Conservation (phyloP, 2,113 vertebrate genomes). For the Gobio gobio region DNA sequence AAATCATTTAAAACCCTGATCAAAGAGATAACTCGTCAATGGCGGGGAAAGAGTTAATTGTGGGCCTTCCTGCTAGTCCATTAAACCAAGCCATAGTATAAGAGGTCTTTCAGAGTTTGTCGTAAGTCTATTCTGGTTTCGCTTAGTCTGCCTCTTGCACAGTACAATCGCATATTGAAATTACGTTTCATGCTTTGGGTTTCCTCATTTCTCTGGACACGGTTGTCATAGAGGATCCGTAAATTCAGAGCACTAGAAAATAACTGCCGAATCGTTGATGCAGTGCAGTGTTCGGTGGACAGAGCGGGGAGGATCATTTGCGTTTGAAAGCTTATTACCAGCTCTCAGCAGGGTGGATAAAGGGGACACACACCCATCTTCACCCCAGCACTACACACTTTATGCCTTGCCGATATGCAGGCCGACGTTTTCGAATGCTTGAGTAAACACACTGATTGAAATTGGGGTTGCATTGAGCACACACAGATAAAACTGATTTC, state of each 20-base stretch:
- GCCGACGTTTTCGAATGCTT: constrained; percentile 51
- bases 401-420: constrained; percentile 14
- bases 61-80: background rate
- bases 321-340: constrained; percentile 44
- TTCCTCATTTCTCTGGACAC: constrained; percentile 38
- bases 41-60: no score
- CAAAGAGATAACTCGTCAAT: no score
- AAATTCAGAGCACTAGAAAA: constrained; percentile 38
- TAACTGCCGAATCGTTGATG: constrained; percentile 9
- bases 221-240: constrained; percentile 25
- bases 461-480: constrained; percentile 56
- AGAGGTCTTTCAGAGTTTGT: constrained; percentile 16
- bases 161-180: constrained; percentile 40
- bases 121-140: constrained; percentile 25
- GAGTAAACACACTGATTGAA: constrained; percentile 59
- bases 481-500: constrained; percentile 61
- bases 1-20: no score
- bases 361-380: constrained; percentile 46
- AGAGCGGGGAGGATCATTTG: constrained; percentile 16
- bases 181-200: constrained; percentile 36
- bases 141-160: constrained; percentile 2
- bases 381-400: constrained; percentile 17
- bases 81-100: background rate
- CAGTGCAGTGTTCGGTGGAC: constrained; percentile 23
- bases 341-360: constrained; percentile 38